These are phyloP conservation scores for Gambusia holbrooki DNA, from an alignment of 2,113 vertebrate species.

Conservation along the genomic window DNA sequence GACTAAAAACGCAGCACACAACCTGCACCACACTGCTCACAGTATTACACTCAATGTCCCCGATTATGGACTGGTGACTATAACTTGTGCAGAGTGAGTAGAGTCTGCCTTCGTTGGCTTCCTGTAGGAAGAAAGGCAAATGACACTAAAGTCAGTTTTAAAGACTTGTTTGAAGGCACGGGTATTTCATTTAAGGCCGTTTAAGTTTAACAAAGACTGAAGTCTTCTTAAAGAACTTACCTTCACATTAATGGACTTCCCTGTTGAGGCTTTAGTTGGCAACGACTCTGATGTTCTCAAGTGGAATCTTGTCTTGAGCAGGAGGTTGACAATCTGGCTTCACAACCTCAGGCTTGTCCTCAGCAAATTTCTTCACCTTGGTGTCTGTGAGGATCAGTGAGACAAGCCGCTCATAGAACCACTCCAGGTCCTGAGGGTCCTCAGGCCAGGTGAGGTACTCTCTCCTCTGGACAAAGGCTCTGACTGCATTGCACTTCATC, in stretches of 20 bases:
- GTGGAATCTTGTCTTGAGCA: neutral
- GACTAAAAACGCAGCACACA: neutral
- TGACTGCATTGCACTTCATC: conserved; percentile 81
- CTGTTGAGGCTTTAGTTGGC: neutral
- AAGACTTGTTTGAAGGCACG: neutral
- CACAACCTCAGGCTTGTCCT: conserved; percentile 10
- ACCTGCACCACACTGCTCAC: neutral
- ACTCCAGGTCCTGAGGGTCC: conserved; percentile 87
- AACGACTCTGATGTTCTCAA: conserved; percentile 13
- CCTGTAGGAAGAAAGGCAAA: neutral
- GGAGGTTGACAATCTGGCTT: neutral
- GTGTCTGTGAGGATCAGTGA: conserved; percentile 78
- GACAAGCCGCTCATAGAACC: conserved; percentile 86
- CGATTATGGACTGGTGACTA: neutral
- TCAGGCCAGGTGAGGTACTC: conserved; percentile 88
- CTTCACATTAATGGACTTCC: neutral
- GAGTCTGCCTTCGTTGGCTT: neutral
- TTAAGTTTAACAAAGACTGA: neutral
- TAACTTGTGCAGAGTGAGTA: neutral
- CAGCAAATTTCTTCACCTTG: conserved; percentile 44
- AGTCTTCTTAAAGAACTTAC: neutral
- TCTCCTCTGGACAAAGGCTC: conserved; percentile 80
- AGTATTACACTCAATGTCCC: neutral
- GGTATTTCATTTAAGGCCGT: neutral
- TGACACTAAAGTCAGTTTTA: neutral